Conservation (phyloP, 2,888 invertebrate genomes). For the Drosophila borealis region DNA sequence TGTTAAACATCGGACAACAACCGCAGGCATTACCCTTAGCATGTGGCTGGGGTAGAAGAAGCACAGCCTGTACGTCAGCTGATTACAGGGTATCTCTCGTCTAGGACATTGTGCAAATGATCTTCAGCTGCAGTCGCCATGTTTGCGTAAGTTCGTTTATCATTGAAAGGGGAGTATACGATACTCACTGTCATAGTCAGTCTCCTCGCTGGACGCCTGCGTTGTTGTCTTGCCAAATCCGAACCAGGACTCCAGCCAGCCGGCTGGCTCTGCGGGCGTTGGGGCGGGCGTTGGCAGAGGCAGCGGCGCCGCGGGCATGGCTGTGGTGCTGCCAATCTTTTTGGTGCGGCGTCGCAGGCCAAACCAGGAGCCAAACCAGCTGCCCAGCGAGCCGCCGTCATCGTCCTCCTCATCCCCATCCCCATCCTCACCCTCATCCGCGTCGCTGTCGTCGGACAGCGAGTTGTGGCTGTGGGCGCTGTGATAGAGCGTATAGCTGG, state of each 20-base stretch:
- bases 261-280: constrained; percentile 60
- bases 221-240: constrained; percentile 70
- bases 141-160: no score
- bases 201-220: constrained; percentile 54
- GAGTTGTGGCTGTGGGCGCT: constrained; percentile 66
- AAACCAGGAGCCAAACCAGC: constrained; percentile 83
- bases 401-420: constrained; percentile 54
- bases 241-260: constrained; percentile 84
- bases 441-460: constrained; percentile 33
- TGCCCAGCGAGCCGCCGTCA: constrained; percentile 52
- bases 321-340: constrained; percentile 74
- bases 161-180: neutral
- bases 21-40: no score
- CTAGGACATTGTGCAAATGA: no score
- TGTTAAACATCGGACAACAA: no score
- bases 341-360: constrained; percentile 69
- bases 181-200: constrained; percentile 79
- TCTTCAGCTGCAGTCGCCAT: no score
- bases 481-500: constrained; percentile 81
- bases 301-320: constrained; percentile 31
- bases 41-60: no score
- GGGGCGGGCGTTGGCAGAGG: constrained; percentile 38
- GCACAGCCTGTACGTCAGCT: no score
- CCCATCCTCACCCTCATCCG: constrained; percentile 38
- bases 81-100: no score